A percentile compares a stretch with the other conserved stretches of the same genome.
Conservation (phyloP, 2,113 vertebrate species). For the Calyptomena viridis region DNA sequence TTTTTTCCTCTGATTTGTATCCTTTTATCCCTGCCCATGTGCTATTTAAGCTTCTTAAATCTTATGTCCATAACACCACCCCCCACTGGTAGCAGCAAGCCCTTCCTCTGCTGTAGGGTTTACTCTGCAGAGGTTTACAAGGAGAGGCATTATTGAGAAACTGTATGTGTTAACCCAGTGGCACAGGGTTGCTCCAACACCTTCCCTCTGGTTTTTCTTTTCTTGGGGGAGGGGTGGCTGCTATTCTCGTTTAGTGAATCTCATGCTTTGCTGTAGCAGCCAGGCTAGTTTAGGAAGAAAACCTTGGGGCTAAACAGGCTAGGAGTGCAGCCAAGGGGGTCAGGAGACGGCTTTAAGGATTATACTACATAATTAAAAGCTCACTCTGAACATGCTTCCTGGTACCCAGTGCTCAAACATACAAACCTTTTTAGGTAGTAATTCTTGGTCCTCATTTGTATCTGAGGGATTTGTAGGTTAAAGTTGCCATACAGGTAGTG, state of each 20-base stretch:
- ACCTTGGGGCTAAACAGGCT: neutral
- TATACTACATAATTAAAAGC: constrained; percentile 47
- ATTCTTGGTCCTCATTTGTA: constrained; percentile 25
- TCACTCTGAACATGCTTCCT: constrained; percentile 34
- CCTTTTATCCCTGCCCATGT: constrained; percentile 72
- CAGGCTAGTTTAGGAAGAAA: neutral
- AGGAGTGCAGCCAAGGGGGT: constrained; percentile 43
- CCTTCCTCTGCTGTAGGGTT: constrained; percentile 54
- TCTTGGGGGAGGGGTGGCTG: constrained; percentile 38
- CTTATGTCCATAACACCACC: constrained; percentile 73
- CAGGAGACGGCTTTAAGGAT: constrained; percentile 27
- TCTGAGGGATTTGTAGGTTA: constrained; percentile 4
- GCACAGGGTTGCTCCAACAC: constrained; percentile 62
- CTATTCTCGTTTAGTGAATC: neutral
- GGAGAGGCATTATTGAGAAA: constrained; percentile 59
- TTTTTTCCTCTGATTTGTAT: constrained; percentile 66
- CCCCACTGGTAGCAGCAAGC: constrained; percentile 74
- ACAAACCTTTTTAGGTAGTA: constrained; percentile 38
- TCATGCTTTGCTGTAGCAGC: neutral
- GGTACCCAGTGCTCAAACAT: neutral
- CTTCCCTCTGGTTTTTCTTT: constrained; percentile 67
- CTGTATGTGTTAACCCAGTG: constrained; percentile 59
- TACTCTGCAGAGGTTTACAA: constrained; percentile 59
- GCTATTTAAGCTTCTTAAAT: constrained; percentile 75
- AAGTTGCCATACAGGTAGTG: constrained; percentile 30